Base-by-base conservation (phyloP, 2,888 invertebrate species). In the Parnassius smintheus region DNA sequence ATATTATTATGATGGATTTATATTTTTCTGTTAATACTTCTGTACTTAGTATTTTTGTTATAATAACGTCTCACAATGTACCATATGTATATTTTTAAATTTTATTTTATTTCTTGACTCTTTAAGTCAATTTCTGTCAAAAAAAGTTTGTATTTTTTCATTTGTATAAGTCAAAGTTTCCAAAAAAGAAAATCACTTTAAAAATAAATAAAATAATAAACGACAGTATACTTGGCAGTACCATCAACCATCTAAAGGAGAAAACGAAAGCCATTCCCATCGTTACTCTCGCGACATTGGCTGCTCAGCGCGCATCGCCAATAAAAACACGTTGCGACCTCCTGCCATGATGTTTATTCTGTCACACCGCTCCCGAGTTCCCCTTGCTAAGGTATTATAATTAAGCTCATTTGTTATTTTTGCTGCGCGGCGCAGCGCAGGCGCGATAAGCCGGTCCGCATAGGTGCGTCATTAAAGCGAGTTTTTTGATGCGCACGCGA, bases 391-490 rank as follows among this genome's bases (percentile, higher is more conserved):
- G 86, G 88, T 88, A 88, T 54, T 87, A 84, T 84, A 89, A 90
- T 91, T 88, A 88, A 87, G 89, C 85, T 84, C 87, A 88, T 90
- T 90, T 88, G 88, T 88, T 83, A 80, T 83, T 80, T 81, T n/a
- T 49, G 49, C 69, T 75, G 77, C 74, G 65, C 70, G 68, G 69
- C 68, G 68, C 56, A 70, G 82, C 88, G 91, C 91, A 89, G 90
- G 90, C 91, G 91, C 88, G 87, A 91, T 91, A 91, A 91, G 86
- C 87, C 82, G 72, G 73, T 77, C 75, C 78, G 76, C 77, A 88
- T 88, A 91, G 90, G 91, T 90, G 89, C 85, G 83, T 89, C 87
- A 83, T 90, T 88, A 91, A 81, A 82, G 77, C 75, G 70, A 76
- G 78, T 81, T 84, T 84, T 85, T 82, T 81, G 83, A 82, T 88